Base-by-base conservation (phyloP, 2,113 vertebrate genomes). In the Siniperca knerii region DNA sequence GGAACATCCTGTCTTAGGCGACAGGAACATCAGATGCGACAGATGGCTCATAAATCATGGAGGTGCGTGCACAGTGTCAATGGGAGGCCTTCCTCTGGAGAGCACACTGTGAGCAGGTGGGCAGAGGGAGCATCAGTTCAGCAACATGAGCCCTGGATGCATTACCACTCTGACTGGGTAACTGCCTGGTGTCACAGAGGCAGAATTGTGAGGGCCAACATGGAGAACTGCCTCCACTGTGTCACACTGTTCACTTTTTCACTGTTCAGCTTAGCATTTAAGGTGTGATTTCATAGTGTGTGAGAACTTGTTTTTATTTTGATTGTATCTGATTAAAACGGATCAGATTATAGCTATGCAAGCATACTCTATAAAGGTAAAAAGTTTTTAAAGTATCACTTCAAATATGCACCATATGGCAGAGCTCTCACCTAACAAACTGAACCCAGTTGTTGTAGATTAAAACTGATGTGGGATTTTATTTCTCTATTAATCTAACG, bases 21-120 rank as follows among this genome's bases (percentile, higher is more conserved):
- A 93, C 91, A 89, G 93, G 93, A 95, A 93, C 94, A 96, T 95
- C 94, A 94, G 94, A 96, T 80, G 60, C 78, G 93, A 94, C 96
- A 96, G 95, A 96, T 96, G 95, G 95, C 94, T 95, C 94, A 95
- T 95, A 95, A 95, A 95, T 96, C 94, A 96, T 95, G 92, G 87
- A 95, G 88, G 92, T 94, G 91, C 89, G 81, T 81, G 86, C 81
- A 66, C 78, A 60, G 86, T 76, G 89, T 90, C 82, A 82, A 92
- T 77, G 75, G 91, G 92, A 91, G 91, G 87, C 78, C 91, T 92
- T 95, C 85, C 92, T 94, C 93, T 92, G 84, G 92, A 93, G 93
- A 93, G 81, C 78, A 72, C 83, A 61, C 85, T 62, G 88, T 72
- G 90, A 92, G 90, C 89, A 91, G 91, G 88, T 92, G 89, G 90